These are phyloP conservation scores for Copidosoma floridanum DNA, from an alignment of 1,140 invertebrate genomes.

Conservation along the genomic window DNA sequence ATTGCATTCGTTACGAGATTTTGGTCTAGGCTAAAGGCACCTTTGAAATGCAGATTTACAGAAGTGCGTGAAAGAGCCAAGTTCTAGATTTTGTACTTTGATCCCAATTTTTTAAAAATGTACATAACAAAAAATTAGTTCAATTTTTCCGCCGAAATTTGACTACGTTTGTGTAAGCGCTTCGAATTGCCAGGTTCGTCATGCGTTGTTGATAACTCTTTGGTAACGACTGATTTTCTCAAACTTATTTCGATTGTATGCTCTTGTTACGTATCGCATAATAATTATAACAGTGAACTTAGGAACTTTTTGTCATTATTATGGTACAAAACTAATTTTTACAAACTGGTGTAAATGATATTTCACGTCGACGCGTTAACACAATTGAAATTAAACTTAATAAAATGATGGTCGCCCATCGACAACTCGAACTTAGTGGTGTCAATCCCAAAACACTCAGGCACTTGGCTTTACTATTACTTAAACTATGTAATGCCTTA, in stretches of 20 bases:
- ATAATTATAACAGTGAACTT: too few species aligned
- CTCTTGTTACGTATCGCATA: too few species aligned
- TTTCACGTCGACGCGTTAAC: too few species aligned
- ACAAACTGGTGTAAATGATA: too few species aligned
- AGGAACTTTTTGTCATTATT: too few species aligned
- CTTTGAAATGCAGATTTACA: conserved; percentile 18
- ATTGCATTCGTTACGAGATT: conserved; percentile 27
- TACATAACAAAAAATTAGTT: not conserved
- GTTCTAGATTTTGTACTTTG: conserved; percentile 15
- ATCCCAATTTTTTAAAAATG: conserved; percentile 12
- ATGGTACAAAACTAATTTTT: too few species aligned
- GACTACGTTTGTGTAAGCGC: too few species aligned
- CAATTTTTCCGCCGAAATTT: too few species aligned
- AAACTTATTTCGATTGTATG: too few species aligned
- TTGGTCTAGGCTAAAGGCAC: conserved; percentile 29
- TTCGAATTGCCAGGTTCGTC: too few species aligned
- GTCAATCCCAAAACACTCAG: conserved; percentile 18
- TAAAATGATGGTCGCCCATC: not conserved
- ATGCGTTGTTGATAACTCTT: too few species aligned
- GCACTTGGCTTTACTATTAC: conserved; percentile 16
- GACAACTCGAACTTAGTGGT: conserved; percentile 19
- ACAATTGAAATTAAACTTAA: not conserved
- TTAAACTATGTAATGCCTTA: conserved; percentile 6
- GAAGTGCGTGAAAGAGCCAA: conserved; percentile 21
- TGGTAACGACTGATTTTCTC: too few species aligned